These are phyloP conservation scores for Ispidina picta DNA, from an alignment of 2,797 vertebrate genomes.

Conservation along the genomic window DNA sequence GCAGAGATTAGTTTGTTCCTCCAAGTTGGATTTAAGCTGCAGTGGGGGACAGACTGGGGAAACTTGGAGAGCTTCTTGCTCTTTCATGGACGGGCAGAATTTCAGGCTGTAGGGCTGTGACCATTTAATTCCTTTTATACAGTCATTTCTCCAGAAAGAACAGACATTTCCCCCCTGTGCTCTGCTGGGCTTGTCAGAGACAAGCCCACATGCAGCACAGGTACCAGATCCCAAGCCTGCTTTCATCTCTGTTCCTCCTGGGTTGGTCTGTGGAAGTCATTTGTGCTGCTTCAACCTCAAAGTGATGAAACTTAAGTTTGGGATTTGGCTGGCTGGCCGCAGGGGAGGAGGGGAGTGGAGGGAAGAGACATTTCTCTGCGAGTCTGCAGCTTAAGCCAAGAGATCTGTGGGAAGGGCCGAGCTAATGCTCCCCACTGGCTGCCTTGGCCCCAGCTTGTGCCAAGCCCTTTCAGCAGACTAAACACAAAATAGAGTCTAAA, in stretches of 20 bases:
- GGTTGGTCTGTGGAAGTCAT: conserved; percentile 44
- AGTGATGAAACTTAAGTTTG: conserved; percentile 35
- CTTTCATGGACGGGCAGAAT: not conserved
- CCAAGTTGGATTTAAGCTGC: not conserved
- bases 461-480: conserved; percentile 70
- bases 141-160: not conserved
- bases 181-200: not conserved
- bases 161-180: not conserved
- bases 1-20: conserved; percentile 35
- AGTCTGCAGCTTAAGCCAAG: conserved; percentile 21
- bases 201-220: not conserved
- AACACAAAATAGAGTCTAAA: conserved; percentile 55
- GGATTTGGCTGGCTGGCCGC: conserved; percentile 4
- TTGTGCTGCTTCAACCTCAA: conserved; percentile 36
- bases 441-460: conserved; percentile 10
- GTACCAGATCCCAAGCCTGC: not conserved
- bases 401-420: conserved; percentile 62
- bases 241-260: not conserved
- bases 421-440: conserved; percentile 56
- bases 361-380: conserved; percentile 24
- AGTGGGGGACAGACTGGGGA: conserved; percentile 39
- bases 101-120: not conserved
- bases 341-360: conserved; percentile 4
- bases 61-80: conserved; percentile 30
- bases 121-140: not conserved